phyloP scores from a whole-genome alignment of 1,140 invertebrate genomes.

The Sycobia sp. region DNA sequence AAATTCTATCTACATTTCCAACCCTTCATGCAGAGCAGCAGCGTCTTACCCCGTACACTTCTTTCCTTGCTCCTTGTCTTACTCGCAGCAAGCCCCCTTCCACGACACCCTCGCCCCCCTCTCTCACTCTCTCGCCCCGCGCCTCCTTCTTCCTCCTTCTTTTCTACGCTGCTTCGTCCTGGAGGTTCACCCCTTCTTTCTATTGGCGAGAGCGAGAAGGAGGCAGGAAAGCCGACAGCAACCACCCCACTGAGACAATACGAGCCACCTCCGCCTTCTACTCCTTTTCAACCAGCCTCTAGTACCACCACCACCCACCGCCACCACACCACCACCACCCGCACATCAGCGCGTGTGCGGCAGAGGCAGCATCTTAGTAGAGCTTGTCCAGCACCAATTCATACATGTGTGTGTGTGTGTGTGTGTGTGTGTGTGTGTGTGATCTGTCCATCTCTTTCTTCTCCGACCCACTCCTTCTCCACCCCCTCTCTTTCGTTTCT shows the following conservation, averaged over 20 bases:
- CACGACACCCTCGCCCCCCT: constrained; percentile 39
- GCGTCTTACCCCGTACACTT: constrained; percentile 52
- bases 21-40: constrained; percentile 56
- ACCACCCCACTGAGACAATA: constrained; percentile 59
- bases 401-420: constrained; percentile 33
- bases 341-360: constrained; percentile 22
- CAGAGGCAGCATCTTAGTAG: not conserved
- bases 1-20: constrained; percentile 65
- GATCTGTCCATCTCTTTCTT: constrained; percentile 21
- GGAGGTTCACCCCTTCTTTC: constrained; percentile 25
- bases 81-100: constrained; percentile 32
- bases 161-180: constrained; percentile 21
- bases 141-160: constrained; percentile 23
- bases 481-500: constrained; percentile 19
- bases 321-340: constrained; percentile 30
- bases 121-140: constrained; percentile 21
- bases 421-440: too few species aligned
- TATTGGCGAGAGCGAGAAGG: constrained; percentile 17
- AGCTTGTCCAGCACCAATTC: constrained; percentile 17
- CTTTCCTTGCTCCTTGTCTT: constrained; percentile 38
- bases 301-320: constrained; percentile 35
- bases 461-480: too few species aligned
- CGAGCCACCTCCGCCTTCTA: constrained; percentile 42
- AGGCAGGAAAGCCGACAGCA: constrained; percentile 41
- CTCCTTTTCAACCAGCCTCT: constrained; percentile 47